Evolutionary conservation across 2,888 invertebrate species (phyloP), one percentile per base, ranked within the genome.

Genomic region (Drosophila helvetica): DNA sequence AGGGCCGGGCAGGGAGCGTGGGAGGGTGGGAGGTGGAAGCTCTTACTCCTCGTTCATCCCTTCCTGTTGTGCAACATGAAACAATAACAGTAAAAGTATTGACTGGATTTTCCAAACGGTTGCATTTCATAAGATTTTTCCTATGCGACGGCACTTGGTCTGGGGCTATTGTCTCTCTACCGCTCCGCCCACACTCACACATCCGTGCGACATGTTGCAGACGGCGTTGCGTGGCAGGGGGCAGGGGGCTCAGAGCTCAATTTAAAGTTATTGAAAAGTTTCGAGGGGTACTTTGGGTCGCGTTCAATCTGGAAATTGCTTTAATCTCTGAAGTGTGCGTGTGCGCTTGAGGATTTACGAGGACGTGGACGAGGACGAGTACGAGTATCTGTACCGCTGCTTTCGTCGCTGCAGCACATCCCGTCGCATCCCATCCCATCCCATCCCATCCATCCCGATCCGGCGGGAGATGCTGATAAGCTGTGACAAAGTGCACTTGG

Each of bases 81-180:
- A 85, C 89, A 89, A 89, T 89, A 86, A 80, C 82, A 87, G 77
- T 87, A 78, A 87, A 85, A 79, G 88, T 85, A 88, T 88, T 75
- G 83, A 79, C 81, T 80, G 89, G 80, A 89, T 89, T 89, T 88
- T 88, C 88, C 88, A 77, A 83, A 74, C 79, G 89, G 85, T 77
- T 89, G 89, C 87, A 83, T 84, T 83, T 77, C 77, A 79, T 81
- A 87, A 75, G 77, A 85, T 50, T 57, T 64, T 62, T 56, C 48
- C 43, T 51, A 51, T 67, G 65, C 53, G 68, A 19, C 33, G 8
- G 33, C n/a, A 18, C 48, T 55, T 52, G 42, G 50, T 42, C 53
- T n/a, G 22, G 42, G 5, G 51, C 15, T 43, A 10, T 22, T 17
- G 45, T 27, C 69, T 19, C 18, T 33, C 19, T 17, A 19, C 33